phyloP scores from a whole-genome alignment of 2,113 vertebrate genomes.

The Ramphastos sulfuratus region DNA sequence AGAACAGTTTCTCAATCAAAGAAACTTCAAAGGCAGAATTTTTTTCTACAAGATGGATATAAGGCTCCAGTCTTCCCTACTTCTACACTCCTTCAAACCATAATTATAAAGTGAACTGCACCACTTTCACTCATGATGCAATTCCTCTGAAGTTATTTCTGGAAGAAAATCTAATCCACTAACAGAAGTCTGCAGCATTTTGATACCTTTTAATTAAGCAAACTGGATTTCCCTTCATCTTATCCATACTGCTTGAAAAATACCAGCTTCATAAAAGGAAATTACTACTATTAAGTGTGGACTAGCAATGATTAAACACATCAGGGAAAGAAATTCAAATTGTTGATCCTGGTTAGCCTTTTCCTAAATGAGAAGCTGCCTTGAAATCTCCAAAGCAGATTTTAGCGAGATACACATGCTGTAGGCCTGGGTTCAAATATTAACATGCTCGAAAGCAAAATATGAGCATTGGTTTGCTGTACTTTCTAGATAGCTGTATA shows the following conservation, averaged over 20 bases:
- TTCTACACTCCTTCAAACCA: background rate
- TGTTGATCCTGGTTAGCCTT: background rate
- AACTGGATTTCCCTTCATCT: background rate
- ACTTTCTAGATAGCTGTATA: background rate
- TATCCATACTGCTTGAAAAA: background rate
- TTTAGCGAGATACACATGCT: background rate
- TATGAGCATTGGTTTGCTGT: background rate
- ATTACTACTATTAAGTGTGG: background rate
- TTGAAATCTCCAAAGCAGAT: background rate
- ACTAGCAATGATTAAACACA: background rate
- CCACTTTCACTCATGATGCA: background rate
- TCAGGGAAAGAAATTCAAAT: background rate
- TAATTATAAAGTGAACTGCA: background rate
- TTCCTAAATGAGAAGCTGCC: background rate
- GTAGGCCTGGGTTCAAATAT: background rate
- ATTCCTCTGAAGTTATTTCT: slow-evolving; percentile 30
- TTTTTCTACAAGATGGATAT: background rate
- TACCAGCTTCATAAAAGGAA: background rate
- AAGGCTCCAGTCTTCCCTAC: background rate
- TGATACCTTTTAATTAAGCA: slow-evolving; percentile 20
- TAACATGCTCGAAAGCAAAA: background rate
- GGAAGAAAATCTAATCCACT: slow-evolving; percentile 20
- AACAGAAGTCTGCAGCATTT: background rate
- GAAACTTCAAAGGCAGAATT: background rate
- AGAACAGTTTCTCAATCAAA: background rate